Percentiles rank a stretch among this genome's conserved stretches.
Evolutionary conservation across 2,888 invertebrate species (phyloP).

Genomic region (Dicroscelio sp.): DNA sequence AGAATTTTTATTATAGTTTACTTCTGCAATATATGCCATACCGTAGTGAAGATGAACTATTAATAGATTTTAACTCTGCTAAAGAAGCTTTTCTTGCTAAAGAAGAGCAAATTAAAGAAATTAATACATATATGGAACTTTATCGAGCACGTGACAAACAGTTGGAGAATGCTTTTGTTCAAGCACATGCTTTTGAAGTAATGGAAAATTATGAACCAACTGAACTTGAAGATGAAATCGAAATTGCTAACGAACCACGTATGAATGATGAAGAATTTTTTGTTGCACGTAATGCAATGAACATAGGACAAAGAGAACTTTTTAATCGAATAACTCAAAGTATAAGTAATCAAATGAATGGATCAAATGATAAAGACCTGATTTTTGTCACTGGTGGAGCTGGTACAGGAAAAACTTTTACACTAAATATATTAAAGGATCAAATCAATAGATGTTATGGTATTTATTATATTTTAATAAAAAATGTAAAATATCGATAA

Average conservation of each 20-base stretch:
- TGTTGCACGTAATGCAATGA: slow-evolving; percentile 31
- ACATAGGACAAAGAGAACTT: slow-evolving; percentile 14
- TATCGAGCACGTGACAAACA: slow-evolving; percentile 44
- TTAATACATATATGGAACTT: slow-evolving; percentile 23
- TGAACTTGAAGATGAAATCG: slow-evolving; percentile 18
- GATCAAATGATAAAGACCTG: not conserved
- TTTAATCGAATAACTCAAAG: slow-evolving; percentile 32
- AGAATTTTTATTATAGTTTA: slow-evolving; percentile 44
- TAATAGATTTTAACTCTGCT: slow-evolving; percentile 32
- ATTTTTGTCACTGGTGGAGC: slow-evolving; percentile 38
- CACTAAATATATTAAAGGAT: slow-evolving; percentile 30
- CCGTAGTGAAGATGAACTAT: slow-evolving; percentile 39
- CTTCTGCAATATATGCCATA: slow-evolving; percentile 47
- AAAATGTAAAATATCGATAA: too few species aligned
- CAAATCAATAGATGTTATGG: slow-evolving; percentile 57
- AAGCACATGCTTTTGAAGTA: slow-evolving; percentile 44
- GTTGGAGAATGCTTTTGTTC: slow-evolving; percentile 36
- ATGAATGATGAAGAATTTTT: slow-evolving; percentile 29
- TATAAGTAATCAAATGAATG: slow-evolving; percentile 26
- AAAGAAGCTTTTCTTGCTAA: slow-evolving; percentile 46
- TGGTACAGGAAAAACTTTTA: slow-evolving; percentile 46
- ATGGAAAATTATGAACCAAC: slow-evolving; percentile 33
- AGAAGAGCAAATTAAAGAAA: slow-evolving; percentile 28
- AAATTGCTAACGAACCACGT: not conserved
- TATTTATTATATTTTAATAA: not conserved